A percentile compares a stretch with the other conserved stretches of the same genome.
Evolutionary conservation across 2,888 invertebrate species (phyloP).

Genomic region (Hartigia nigra): DNA sequence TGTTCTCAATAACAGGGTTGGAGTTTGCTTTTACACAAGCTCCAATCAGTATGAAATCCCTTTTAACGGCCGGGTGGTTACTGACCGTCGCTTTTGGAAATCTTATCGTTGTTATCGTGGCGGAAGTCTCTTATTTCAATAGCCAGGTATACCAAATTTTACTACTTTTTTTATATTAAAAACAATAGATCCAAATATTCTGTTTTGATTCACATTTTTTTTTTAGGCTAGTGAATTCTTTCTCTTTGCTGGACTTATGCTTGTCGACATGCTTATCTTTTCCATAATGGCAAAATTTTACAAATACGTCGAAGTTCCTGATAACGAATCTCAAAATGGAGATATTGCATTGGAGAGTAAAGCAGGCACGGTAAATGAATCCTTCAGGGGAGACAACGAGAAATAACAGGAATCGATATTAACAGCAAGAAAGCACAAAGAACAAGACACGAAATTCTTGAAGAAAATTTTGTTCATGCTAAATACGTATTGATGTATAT

Average conservation of each 20-base stretch:
- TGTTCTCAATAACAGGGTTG: slow-evolving; percentile 95
- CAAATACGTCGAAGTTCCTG: slow-evolving; percentile 72
- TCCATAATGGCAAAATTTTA: slow-evolving; percentile 83
- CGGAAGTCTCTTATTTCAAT: slow-evolving; percentile 80
- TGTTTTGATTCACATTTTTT: slow-evolving; percentile 13
- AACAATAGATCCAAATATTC: neutral
- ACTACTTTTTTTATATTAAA: neutral
- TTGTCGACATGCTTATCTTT: slow-evolving; percentile 85
- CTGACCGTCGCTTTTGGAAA: slow-evolving; percentile 95
- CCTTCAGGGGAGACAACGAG: slow-evolving; percentile 34
- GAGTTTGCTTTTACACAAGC: slow-evolving; percentile 97
- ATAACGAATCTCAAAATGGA: slow-evolving; percentile 49
- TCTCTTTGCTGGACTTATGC: slow-evolving; percentile 88
- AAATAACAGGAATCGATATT: slow-evolving; percentile 24
- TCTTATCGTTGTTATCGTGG: slow-evolving; percentile 89
- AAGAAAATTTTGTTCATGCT: neutral
- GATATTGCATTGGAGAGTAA: slow-evolving; percentile 30
- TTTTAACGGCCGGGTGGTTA: slow-evolving; percentile 92
- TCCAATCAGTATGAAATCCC: slow-evolving; percentile 92
- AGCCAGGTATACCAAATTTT: slow-evolving; percentile 71
- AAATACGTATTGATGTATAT: neutral
- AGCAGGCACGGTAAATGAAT: slow-evolving; percentile 32
- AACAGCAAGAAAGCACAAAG: neutral
- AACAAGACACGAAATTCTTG: too few species aligned
- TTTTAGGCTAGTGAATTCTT: slow-evolving; percentile 88